phyloP scores from a whole-genome alignment of 1,140 invertebrate species.

The Papilio polyxenes region DNA sequence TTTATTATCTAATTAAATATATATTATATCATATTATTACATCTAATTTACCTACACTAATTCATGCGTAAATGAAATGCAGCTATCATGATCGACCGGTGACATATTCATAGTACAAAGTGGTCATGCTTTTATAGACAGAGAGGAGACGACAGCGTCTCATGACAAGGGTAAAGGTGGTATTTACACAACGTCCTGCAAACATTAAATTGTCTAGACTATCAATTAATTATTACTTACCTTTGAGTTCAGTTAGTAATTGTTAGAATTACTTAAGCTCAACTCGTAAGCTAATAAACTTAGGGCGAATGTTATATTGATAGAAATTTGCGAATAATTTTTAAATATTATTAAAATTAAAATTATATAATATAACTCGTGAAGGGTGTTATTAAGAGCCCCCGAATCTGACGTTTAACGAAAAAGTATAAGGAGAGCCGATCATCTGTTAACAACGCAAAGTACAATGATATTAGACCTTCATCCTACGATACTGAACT shows the following conservation, averaged over 20 bases:
- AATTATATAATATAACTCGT: too few relatives aligned
- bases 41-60: too few relatives aligned
- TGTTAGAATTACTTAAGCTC: background rate
- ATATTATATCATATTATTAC: too few relatives aligned
- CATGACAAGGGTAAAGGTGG: background rate
- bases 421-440: too few relatives aligned
- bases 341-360: too few relatives aligned
- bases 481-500: background rate
- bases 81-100: too few relatives aligned
- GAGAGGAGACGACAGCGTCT: background rate
- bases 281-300: background rate
- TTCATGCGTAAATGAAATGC: too few relatives aligned
- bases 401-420: too few relatives aligned
- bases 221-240: background rate
- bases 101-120: background rate
- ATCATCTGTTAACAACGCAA: background rate
- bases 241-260: background rate
- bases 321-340: too few relatives aligned
- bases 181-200: background rate
- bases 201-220: background rate
- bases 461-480: constrained; percentile 4
- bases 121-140: background rate
- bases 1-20: too few relatives aligned
- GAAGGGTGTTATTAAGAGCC: too few relatives aligned
- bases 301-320: too few relatives aligned